Evolutionary conservation across 1,140 invertebrate species (phyloP).

Genomic region (Pogonomyrmex californicus): DNA sequence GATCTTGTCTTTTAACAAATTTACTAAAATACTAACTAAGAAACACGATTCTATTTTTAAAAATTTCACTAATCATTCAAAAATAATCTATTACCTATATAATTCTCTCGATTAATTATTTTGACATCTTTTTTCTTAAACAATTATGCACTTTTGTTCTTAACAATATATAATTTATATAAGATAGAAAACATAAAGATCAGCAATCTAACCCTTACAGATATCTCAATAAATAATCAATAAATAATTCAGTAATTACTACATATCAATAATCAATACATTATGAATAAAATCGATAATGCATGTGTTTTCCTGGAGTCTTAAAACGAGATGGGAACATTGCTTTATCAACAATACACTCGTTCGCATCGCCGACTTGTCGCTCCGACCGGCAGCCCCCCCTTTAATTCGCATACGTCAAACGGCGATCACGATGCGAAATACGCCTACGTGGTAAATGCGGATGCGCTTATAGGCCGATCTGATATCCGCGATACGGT

Average conservation of each 20-base stretch:
- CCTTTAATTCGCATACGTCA: neutral
- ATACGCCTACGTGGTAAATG: neutral
- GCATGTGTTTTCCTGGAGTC: neutral
- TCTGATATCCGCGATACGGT: conserved; percentile 39
- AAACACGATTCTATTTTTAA: neutral
- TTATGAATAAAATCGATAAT: neutral
- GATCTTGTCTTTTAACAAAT: neutral
- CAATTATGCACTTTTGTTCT: neutral
- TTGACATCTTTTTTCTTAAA: neutral
- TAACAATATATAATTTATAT: neutral
- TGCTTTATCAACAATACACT: neutral
- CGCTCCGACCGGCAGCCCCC: neutral
- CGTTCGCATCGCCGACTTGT: neutral
- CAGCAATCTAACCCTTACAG: too few relatives aligned
- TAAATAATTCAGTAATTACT: neutral
- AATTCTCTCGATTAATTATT: neutral
- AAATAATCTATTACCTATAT: neutral
- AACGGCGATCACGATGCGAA: conserved; percentile 1
- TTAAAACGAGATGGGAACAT: neutral
- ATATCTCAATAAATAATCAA: neutral
- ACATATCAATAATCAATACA: conserved; percentile 1
- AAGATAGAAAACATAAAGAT: neutral
- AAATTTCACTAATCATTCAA: neutral
- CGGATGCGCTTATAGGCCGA: conserved; percentile 23
- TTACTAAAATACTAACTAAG: neutral